Evolutionary conservation across 2,888 invertebrate genomes (phyloP), one percentile per base, ranked within the genome.

Genomic region (Muschampia plurimacula): DNA sequence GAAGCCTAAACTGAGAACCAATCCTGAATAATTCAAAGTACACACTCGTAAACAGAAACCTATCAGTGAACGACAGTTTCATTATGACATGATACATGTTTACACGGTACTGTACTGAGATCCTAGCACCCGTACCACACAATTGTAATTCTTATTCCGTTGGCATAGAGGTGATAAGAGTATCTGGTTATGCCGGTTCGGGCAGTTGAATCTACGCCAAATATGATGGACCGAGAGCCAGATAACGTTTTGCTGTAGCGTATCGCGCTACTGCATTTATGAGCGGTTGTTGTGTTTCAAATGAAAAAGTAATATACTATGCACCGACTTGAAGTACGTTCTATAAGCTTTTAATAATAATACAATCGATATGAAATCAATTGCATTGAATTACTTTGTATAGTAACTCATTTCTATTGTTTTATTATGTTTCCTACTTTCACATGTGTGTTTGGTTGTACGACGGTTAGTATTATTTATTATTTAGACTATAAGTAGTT

Each of bases 1-100:
- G 22, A 22, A 32, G 12, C 12, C 39, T 28, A 55, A 63, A 65
- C 46, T 57, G 55, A 64, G 22, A 5, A n/a, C 55, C 65, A 70
- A 70, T 59, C 55, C 70, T 57, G 64, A 64, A 65, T 57, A 32
- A 64, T 70, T 46, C 70, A 65, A 59, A 44, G 22, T 62, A 28
- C 64, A 65, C 46, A 36, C 46, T 59, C 32, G 44, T 15, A 46
- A 70, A 64, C 70, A 57, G 65, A 70, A 64, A 57, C 70, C 70
- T 70, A 70, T 70, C 70, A 57, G 57, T 70, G 22, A 63, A 70
- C 70, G 64, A 70, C 64, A 70, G 65, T 65, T 70, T 65, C 70
- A 70, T 70, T 70, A 70, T 65, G 70, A 57, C 65, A 59, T 69
- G 69, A 69, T 70, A 52, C 64, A 64, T 70, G 64, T 70, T 70